Evolutionary conservation across 2,888 invertebrate species (phyloP).

Genomic region (Hipparchia semele): DNA sequence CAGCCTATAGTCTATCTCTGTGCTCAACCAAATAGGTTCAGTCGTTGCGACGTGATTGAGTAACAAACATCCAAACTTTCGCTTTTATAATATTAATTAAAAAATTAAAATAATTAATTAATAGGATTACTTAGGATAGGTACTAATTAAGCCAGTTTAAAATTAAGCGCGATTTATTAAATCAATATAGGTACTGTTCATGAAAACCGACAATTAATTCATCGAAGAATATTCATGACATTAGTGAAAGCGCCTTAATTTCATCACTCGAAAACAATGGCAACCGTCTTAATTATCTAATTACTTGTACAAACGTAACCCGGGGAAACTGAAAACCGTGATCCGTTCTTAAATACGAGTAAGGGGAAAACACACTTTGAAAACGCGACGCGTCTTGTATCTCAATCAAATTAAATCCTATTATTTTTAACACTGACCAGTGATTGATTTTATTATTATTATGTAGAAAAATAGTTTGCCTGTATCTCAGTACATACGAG

Average conservation of each 20-base stretch:
- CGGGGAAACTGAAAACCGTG: neutral
- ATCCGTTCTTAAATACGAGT: conserved; percentile 4
- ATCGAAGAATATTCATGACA: conserved; percentile 1
- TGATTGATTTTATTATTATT: too few species aligned
- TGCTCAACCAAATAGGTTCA: too few species aligned
- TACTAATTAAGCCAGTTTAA: neutral
- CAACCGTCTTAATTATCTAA: neutral
- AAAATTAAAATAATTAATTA: too few species aligned
- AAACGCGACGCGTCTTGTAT: neutral
- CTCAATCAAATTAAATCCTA: neutral
- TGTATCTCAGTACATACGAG: too few species aligned
- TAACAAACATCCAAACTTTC: too few species aligned
- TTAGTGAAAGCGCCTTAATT: conserved; percentile 5
- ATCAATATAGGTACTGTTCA: neutral
- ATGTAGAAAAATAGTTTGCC: too few species aligned
- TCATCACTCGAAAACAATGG: neutral
- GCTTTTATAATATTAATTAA: too few species aligned
- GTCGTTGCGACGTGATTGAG: too few species aligned
- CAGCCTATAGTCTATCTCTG: too few species aligned
- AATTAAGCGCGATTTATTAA: neutral
- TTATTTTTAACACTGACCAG: too few species aligned
- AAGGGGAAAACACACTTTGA: neutral
- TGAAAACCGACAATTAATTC: conserved; percentile 1
- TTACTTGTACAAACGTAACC: conserved; percentile 12
- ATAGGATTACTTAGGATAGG: too few species aligned